Conservation (phyloP, 2,797 vertebrate genomes). For the Sebastes reedi region DNA sequence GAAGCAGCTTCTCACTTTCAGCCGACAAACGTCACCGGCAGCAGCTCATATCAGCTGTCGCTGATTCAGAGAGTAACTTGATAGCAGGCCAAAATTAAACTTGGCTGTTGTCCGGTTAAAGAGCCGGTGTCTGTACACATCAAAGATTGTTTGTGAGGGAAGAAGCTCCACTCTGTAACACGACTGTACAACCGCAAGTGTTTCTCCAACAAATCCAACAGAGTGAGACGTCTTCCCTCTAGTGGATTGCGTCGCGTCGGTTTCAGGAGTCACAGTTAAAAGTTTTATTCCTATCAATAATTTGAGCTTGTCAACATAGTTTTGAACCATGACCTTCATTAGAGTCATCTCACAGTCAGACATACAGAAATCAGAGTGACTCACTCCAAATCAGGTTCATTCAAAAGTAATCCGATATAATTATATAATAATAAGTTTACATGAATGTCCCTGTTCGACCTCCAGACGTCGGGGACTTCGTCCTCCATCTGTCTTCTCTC, state of each 20-base stretch:
- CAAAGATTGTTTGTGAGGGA: not conserved
- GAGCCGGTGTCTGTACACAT: not conserved
- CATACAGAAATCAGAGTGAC: not conserved
- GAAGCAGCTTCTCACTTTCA: not conserved
- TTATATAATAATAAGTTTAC: not conserved
- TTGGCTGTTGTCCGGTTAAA: not conserved
- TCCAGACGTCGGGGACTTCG: not conserved
- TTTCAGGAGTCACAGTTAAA: not conserved
- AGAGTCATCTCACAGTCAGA: not conserved
- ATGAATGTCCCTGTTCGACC: not conserved
- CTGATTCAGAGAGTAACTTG: not conserved
- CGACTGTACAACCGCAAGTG: not conserved
- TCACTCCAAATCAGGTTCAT: too few species aligned
- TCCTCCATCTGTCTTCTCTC: not conserved
- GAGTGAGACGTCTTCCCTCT: not conserved
- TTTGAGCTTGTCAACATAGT: not conserved
- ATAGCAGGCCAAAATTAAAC: not conserved
- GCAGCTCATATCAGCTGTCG: not conserved
- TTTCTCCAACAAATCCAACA: not conserved
- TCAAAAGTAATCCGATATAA: too few species aligned
- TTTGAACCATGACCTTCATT: not conserved
- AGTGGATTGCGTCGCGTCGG: not conserved
- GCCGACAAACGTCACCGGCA: not conserved
- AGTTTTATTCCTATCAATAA: not conserved
- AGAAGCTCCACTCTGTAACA: not conserved